These are phyloP conservation scores for Anneissia japonica DNA, from an alignment of 35 echinoderm and acorn worm species.

Conservation along the genomic window DNA sequence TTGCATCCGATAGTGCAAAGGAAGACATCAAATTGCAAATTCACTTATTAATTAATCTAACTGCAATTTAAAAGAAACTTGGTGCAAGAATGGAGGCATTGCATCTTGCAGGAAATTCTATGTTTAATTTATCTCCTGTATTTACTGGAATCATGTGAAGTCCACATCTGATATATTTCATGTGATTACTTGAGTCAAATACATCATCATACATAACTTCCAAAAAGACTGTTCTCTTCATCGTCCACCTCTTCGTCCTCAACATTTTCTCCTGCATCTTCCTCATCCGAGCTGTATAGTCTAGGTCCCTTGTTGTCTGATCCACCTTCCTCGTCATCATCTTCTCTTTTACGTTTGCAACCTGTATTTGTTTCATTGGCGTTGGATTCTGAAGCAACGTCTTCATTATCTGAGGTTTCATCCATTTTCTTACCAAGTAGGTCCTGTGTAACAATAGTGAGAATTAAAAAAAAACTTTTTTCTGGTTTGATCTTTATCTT, in stretches of 20 bases:
- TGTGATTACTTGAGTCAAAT: no score
- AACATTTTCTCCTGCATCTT: background rate
- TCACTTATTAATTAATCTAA: no score
- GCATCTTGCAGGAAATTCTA: no score
- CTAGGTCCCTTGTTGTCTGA: background rate
- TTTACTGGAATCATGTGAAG: no score
- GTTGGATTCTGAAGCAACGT: background rate
- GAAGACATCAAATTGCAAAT: no score
- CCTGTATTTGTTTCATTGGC: background rate
- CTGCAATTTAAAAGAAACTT: no score
- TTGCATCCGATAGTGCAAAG: no score
- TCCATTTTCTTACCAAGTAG: background rate
- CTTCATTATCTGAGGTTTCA: background rate
- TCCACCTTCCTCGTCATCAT: background rate
- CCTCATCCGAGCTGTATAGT: background rate
- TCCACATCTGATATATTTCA: no score
- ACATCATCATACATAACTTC: background rate
- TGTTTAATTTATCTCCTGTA: no score
- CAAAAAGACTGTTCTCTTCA: background rate
- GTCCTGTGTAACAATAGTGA: background rate
- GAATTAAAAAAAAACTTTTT: no score
- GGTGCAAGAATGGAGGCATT: no score
- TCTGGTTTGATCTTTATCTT: no score
- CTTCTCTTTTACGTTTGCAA: background rate
- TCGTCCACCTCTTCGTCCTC: background rate